Evolutionary conservation across 2,797 vertebrate genomes (phyloP), one percentile per base, ranked within the genome.

Genomic region (Leptodactylus fallax): DNA sequence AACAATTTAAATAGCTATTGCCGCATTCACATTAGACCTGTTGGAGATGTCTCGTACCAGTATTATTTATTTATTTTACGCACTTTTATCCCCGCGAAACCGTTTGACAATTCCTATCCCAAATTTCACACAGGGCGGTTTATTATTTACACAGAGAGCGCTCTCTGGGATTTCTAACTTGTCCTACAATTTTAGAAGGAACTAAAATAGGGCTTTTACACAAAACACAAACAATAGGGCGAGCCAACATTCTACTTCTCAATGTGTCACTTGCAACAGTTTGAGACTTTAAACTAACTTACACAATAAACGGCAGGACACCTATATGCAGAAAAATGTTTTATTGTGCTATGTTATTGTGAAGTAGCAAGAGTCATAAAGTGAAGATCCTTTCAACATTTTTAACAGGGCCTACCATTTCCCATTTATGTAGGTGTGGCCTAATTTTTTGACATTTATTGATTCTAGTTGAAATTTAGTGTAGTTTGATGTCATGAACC

Each of bases 1-100:
- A 89, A 86, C 88, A 89, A 89, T 89, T 86, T 86, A 86, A 89
- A 78, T 86, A 85, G 80, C 88, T 86, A 86, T 83, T 71, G 61
- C 88, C 17, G 80, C 79, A 45, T 9, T 89, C 85, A 86, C 88
- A 89, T 89, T 89, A 89, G 85, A 86, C 84, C 88, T 89, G 79
- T 86, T 89, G 69, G 60, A 89, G 71, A 89, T 86, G 69, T 78
- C 60, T 86, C 36, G 72, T 86, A 69, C 71, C 67, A 65, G 55
- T 81, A 60, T 82, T 82, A 72, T 77, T 87, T 85, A 65, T 85
- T 87, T 86, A 45, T 81, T 86, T 87, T 76, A 51, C 51, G 14
- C 19, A 63, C 56, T 87, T 76, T 82, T 69, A 77, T 82, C n/a
- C 67, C 82, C 21, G 25, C 60, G 72, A 83, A 86, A 58, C 79